phyloP scores from a whole-genome alignment of 2,888 invertebrate species.

The Ctena decussata region DNA sequence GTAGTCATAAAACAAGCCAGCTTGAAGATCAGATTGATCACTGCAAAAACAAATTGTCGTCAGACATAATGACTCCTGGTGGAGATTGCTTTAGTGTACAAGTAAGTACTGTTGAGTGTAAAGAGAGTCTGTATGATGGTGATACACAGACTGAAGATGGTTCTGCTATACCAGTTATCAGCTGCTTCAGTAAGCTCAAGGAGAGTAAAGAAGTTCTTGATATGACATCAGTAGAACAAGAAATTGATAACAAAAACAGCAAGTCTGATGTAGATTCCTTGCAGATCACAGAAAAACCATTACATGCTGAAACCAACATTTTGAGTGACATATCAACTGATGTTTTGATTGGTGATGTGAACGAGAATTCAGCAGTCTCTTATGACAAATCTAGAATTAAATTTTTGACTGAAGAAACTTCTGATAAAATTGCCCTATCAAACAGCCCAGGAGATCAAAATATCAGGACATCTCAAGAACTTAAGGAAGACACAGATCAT shows the following conservation, averaged over 20 bases:
- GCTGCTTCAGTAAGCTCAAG: too few species aligned
- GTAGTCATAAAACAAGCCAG: neutral
- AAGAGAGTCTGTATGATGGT: too few species aligned
- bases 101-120: neutral
- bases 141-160: too few species aligned
- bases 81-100: slow-evolving; percentile 33
- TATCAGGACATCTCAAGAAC: too few species aligned
- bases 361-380: neutral
- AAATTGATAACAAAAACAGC: too few species aligned
- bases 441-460: neutral
- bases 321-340: neutral
- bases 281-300: too few species aligned
- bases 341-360: neutral
- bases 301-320: too few species aligned
- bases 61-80: slow-evolving; percentile 31
- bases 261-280: too few species aligned
- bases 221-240: too few species aligned
- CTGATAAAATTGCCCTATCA: neutral
- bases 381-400: neutral
- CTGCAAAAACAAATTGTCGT: neutral
- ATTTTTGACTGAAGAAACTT: neutral
- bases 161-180: too few species aligned
- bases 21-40: neutral
- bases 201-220: too few species aligned
- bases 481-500: too few species aligned